Base-by-base conservation (phyloP, 2,113 vertebrate species). In the Narcine bancroftii region DNA sequence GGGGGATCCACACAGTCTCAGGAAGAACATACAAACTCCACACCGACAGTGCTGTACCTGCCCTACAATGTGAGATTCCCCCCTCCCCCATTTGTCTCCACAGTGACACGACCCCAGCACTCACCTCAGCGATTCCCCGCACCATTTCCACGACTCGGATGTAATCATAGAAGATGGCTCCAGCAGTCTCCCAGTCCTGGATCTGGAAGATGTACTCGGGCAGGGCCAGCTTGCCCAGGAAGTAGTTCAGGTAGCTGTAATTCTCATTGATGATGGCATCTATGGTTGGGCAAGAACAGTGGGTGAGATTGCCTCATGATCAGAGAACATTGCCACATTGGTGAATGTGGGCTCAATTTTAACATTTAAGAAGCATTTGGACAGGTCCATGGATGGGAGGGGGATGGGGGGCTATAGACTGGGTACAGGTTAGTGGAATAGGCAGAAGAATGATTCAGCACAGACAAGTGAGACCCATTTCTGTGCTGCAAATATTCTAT, bases 251-350 rank as follows among this genome's bases (percentile, higher is more conserved):
- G 95, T 98, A 99, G 93, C 96, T 96, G 93, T 98, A 98, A 95
- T 99, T 97, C 92, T 99, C 99, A 0, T 99, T 99, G 93, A 99
- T 97, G 81, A 99, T 98, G 92, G 98, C 98, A 77, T 99, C 99
- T 99, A 53, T 19, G 5, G 6, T n/a, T 92, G 60, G 77, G 65
- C 50, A 1, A 66, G 0, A 50, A 9, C 5, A 66, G 33, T 53
- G 33, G 47, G 56, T 6, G 0, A 56, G 33, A 42, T 5, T 7
- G 2, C 29, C 2, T 47, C 83, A 89, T 63, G 24, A 39, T 17
- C 66, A 21, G 42, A 0, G 0, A 0, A 7, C 26, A 5, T 19
- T n/a, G 21, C 11, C 60, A 63, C 9, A 63, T 15, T 0, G 60
- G 60, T 0, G 60, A 15, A 15, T 63, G 56, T 6, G 3, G 60